Base-by-base conservation (phyloP, 2,113 vertebrate genomes). In the Tragelaphus buxtoni region DNA sequence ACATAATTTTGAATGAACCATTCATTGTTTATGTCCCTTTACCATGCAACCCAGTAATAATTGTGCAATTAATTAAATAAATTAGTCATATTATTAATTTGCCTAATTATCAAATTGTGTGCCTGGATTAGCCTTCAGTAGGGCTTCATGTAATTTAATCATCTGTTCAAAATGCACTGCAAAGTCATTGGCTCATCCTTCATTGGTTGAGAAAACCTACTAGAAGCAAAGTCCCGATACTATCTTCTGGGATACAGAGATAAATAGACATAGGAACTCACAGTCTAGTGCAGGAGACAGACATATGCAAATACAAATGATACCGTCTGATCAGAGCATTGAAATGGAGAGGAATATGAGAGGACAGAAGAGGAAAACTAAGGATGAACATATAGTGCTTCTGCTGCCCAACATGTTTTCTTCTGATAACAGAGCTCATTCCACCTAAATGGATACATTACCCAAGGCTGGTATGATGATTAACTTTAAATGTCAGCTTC, bases 21-120 rank as follows among this genome's bases (percentile, higher is more conserved):
- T 91, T 97, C 56, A 51, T 58, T 60, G 26, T 92, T 90, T 83
- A 74, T 91, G 26, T 51, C 49, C 95, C 76, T 88, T 77, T 91
- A 89, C 69, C 72, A 69, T 90, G 55, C 35, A 92, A 82, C 45
- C 72, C 56, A 94, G 60, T 91, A 93, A 93, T 86, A 95, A 91
- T 88, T 91, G 51, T 93, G 74, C 63, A 96, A 93, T 95, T 77
- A 97, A 93, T 77, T 56, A 95, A 93, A 88, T 93, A 90, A 94
- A 94, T 93, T 92, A 94, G 49, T 84, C 35, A 79, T 81, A 18
- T 82, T 96, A 95, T 95, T 92, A 96, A 94, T 95, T 97, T 97
- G 14, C 69, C 42, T 97, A 96, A 97, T 88, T 94, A 94, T 56
- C 58, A 97, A 91, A 88, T 95, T 90, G 32, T 97, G 94, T 95